Conservation (phyloP, 2,113 vertebrate genomes). For the Isurus oxyrinchus region DNA sequence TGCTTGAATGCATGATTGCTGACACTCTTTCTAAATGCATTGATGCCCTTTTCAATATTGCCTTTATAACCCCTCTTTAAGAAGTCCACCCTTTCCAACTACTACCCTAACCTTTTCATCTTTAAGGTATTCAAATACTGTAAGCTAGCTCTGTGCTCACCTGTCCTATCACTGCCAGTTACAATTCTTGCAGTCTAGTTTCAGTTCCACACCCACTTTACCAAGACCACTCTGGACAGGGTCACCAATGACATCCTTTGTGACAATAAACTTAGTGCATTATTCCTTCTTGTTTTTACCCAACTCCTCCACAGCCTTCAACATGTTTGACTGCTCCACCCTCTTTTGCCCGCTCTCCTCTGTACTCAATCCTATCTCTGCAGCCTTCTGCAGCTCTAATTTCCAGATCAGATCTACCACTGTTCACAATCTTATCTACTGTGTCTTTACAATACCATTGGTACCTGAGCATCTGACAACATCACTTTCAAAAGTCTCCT, state of each 20-base stretch:
- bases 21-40: background rate
- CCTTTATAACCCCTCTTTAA: background rate
- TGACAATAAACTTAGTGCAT: background rate
- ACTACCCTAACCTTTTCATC: background rate
- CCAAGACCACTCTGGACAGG: background rate
- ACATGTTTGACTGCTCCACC: background rate
- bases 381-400: background rate
- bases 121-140: background rate
- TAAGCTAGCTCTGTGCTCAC: background rate
- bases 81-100: background rate
- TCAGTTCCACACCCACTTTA: background rate
- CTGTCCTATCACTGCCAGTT: background rate
- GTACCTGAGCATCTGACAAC: background rate
- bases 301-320: background rate
- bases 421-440: background rate
- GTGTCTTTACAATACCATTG: background rate
- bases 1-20: background rate
- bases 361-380: background rate
- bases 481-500: background rate
- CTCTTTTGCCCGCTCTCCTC: background rate
- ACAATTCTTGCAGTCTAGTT: background rate
- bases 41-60: background rate
- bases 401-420: background rate
- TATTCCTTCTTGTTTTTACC: background rate
- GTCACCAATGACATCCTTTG: background rate